Evolutionary conservation across 2,797 vertebrate genomes (phyloP), one percentile per base, ranked within the genome.

Genomic region (Antennarius maculatus): DNA sequence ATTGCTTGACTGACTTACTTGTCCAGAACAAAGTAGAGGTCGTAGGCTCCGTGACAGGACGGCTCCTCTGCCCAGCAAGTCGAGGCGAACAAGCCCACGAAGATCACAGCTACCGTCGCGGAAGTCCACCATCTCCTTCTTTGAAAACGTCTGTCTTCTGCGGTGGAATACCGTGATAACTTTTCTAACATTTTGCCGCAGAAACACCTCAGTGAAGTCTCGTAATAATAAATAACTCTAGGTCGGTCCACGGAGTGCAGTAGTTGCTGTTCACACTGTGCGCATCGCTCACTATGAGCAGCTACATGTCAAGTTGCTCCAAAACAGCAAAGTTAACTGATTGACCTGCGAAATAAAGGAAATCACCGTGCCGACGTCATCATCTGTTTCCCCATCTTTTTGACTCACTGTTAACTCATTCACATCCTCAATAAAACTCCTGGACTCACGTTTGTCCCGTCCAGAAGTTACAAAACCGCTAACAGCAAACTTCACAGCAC

Each of bases 11-110:
- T 28, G 55, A 92, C 95, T 93, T 86, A 98, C 96, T 91, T 96
- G 92, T 98, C 96, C 46, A 98, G 50, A 14, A 98, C 95, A 63
- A 97, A 97, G 90, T 98, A 98, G 56, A 98, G 89, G 79, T 98
- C 96, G 86, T 96, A 97, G 0, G 95, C 96, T 74, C 94, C 95
- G 58, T 92, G 93, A 71, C 97, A 98, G 10, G 94, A 94, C 0
- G 94, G 89, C 10, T 93, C 88, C 7, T 96, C 94, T 5, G 91
- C 92, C 49, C 71, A 62, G 77, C 66, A 81, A 0, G 53, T 73
- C 52, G 80, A 80, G 1, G 68, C 69, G 0, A 87, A 17, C 77
- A 85, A 1, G 0, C 72, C 77, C 6, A 92, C 68, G 0, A 91
- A 17, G 0, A 88, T 0, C 7, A 67, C 67, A 0, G 61, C 80